These are phyloP conservation scores for Trissolcus brochymenae DNA, from an alignment of 2,888 invertebrate genomes.

Conservation along the genomic window DNA sequence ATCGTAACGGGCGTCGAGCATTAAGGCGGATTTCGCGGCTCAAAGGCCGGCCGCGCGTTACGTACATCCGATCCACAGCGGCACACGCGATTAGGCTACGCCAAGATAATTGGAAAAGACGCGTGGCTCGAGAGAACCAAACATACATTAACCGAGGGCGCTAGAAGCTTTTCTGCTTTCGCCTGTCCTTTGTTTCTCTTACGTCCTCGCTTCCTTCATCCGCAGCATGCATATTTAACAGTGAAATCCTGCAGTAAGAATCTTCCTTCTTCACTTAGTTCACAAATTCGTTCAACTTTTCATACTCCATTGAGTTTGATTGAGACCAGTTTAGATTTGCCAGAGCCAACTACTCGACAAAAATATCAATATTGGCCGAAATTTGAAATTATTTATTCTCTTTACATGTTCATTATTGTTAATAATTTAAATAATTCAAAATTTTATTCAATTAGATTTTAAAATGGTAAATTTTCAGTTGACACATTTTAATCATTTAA, in stretches of 20 bases:
- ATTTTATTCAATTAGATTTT: too few species aligned
- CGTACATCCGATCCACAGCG: constrained; percentile 59
- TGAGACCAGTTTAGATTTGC: too few species aligned
- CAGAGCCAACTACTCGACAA: too few species aligned
- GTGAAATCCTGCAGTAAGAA: constrained; percentile 53
- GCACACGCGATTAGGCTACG: constrained; percentile 71
- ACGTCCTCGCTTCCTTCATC: constrained; percentile 51
- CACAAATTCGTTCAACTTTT: constrained; percentile 73
- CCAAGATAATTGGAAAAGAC: constrained; percentile 74
- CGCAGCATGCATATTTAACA: constrained; percentile 72
- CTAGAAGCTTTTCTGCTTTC: constrained; percentile 26
- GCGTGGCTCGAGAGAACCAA: constrained; percentile 55
- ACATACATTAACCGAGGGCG: constrained; percentile 11
- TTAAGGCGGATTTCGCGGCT: constrained; percentile 66
- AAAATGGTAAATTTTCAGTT: too few species aligned
- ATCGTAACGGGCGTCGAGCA: constrained; percentile 64
- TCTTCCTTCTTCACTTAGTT: too few species aligned
- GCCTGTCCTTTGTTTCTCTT: constrained; percentile 56
- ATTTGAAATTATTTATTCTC: too few species aligned
- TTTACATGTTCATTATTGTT: too few species aligned
- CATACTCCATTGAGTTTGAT: constrained; percentile 4
- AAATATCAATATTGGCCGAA: too few species aligned
- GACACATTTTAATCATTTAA: too few species aligned
- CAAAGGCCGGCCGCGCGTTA: constrained; percentile 64
- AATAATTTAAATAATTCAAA: too few species aligned